Conservation (phyloP, 2,888 invertebrate species). For the Machimus rusticus region DNA sequence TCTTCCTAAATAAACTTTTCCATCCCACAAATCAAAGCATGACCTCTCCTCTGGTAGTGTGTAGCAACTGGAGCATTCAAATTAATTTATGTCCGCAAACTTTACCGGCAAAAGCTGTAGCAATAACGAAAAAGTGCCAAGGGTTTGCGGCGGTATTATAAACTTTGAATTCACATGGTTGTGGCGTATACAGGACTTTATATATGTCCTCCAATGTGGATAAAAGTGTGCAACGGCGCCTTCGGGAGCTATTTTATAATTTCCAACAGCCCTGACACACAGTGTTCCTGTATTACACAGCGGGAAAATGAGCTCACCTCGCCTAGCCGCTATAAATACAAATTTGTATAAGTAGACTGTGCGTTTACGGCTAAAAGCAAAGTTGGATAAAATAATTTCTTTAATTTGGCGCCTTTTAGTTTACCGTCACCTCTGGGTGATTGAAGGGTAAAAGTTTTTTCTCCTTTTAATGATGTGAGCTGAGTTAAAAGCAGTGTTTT, state of each 20-base stretch:
- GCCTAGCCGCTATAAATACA: constrained; percentile 45
- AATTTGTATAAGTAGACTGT: constrained; percentile 46
- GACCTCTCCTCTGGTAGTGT: constrained; percentile 39
- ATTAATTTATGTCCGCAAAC: constrained; percentile 48
- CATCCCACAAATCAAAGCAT: constrained; percentile 46
- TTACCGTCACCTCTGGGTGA: constrained; percentile 31
- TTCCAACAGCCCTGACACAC: constrained; percentile 6
- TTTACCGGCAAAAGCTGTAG: constrained; percentile 45
- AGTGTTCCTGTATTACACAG: neutral
- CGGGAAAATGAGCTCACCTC: constrained; percentile 17
- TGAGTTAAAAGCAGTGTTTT: constrained; percentile 14
- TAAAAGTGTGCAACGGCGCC: constrained; percentile 41
- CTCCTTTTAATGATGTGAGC: neutral
- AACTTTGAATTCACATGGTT: constrained; percentile 36
- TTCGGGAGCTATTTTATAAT: constrained; percentile 36
- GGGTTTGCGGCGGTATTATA: constrained; percentile 34
- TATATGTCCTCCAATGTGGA: constrained; percentile 32
- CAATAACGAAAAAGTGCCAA: constrained; percentile 40
- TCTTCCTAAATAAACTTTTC: constrained; percentile 42
- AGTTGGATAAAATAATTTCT: constrained; percentile 47
- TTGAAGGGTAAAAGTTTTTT: constrained; percentile 35
- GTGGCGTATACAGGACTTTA: constrained; percentile 10
- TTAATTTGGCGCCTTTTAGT: constrained; percentile 44
- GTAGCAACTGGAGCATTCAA: constrained; percentile 40
- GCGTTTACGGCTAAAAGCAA: constrained; percentile 47